Conservation (phyloP, 1,140 invertebrate genomes). For the Venustaconcha ellipsiformis region DNA sequence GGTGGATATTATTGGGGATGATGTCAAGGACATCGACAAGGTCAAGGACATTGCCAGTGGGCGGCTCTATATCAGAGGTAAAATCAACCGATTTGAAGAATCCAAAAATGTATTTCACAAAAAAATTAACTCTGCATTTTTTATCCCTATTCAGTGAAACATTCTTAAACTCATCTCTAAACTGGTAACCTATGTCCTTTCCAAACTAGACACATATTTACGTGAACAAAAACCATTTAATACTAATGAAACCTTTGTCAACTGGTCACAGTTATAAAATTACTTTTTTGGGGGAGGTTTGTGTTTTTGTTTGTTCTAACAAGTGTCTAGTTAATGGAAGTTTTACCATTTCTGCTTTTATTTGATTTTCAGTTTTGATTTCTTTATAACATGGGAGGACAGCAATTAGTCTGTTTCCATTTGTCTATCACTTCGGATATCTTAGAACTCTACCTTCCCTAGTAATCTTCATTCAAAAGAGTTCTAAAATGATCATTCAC, state of each 20-base stretch:
- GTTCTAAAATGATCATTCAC: no score
- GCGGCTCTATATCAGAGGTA: constrained; percentile 89
- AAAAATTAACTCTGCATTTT: neutral
- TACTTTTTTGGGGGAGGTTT: no score
- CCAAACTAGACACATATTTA: neutral
- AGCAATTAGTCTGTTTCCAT: no score
- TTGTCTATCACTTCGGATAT: no score
- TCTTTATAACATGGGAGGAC: no score
- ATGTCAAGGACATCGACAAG: constrained; percentile 81
- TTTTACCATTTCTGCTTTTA: no score
- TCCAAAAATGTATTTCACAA: neutral
- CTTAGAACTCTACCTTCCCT: no score
- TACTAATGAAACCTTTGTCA: neutral
- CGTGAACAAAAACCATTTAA: neutral
- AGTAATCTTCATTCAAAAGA: no score
- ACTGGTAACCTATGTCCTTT: neutral
- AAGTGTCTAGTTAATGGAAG: neutral
- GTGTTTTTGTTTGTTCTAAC: neutral
- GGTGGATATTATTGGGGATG: constrained; percentile 88
- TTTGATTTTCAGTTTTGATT: no score
- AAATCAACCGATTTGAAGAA: constrained; percentile 4
- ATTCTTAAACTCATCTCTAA: neutral
- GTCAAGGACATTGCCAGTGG: constrained; percentile 87
- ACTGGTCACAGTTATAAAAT: no score
- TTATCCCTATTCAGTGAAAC: neutral